Evolutionary conservation across 2,113 vertebrate species (phyloP).

Genomic region (Ascaphus truei): DNA sequence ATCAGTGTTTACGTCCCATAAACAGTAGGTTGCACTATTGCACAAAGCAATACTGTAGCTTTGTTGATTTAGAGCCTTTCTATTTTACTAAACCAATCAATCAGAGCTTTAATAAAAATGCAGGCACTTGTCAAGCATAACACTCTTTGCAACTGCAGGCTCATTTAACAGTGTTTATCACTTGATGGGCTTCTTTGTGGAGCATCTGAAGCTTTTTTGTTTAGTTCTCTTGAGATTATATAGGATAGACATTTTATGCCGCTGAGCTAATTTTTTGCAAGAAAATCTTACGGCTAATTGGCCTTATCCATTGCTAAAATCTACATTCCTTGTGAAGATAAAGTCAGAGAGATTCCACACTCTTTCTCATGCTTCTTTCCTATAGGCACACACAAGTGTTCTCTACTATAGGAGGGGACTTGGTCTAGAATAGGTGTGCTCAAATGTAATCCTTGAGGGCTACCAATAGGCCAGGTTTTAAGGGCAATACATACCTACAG

Average conservation of each 20-base stretch:
- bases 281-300: neutral
- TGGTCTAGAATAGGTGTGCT: no score
- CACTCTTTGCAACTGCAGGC: neutral
- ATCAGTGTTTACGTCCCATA: neutral
- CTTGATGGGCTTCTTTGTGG: neutral
- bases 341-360: no score
- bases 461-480: no score
- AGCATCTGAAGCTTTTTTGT: neutral
- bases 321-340: neutral
- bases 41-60: neutral
- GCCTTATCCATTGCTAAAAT: neutral
- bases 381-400: no score
- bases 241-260: slow-evolving; percentile 4
- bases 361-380: no score
- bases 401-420: no score
- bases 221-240: slow-evolving; percentile 2
- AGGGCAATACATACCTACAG: no score
- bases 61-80: neutral
- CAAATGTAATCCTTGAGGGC: no score
- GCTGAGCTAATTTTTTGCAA: neutral
- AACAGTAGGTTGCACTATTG: neutral
- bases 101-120: neutral
- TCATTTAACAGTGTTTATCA: neutral
- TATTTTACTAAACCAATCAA: neutral
- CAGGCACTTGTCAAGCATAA: neutral